Evolutionary conservation across 2,888 invertebrate genomes (phyloP), one percentile per base, ranked within the genome.

Genomic region (Drosophila pseudotakahashii): DNA sequence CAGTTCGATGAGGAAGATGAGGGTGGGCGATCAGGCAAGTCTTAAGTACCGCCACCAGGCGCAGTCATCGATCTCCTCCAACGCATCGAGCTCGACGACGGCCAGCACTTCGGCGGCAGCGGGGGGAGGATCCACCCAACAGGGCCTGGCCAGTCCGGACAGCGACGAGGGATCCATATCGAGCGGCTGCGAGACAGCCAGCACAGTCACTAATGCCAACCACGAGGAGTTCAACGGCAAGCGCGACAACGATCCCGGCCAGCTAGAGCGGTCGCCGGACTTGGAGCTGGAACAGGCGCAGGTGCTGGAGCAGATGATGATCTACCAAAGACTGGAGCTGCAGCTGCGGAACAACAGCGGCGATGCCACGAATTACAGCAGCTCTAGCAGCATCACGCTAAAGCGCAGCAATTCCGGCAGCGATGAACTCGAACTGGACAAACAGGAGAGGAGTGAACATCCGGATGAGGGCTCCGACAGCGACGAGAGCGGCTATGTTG

Each of bases 401-500:
- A 91, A 91, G 73, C 74, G 87, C 45, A 81, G 78, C 54, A 77
- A 79, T 3, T 88, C 90, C 1, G 82, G 86, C 10, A 76, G 76
- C 23, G 77, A 80, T 26, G 78, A 77, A 30, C 53, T 80, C 10
- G 78, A 77, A 32, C 53, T 80, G 10, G 75, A 77, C 32, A 62
- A 50, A 9, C 53, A 45, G 34, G 75, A 58, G 19, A 23, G 67
- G 6, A 59, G 45, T 30, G 39, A 60, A 10, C 72, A 75, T 48
- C 66, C 78, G 26, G 83, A 68, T 32, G 76, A 96, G 94, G 77
- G 95, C 88, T 97, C 97, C 88, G 71, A 71, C 42, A 97, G 97
- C 91, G 97, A 98, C 88, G 98, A 98, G 91, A 97, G 97, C 62
- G 98, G 98, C 4, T 98, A 97, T 92, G 97, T 97, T 32, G 98